Evolutionary conservation across 1,140 invertebrate species (phyloP).

Genomic region (Lordiphosa stackelbergi): DNA sequence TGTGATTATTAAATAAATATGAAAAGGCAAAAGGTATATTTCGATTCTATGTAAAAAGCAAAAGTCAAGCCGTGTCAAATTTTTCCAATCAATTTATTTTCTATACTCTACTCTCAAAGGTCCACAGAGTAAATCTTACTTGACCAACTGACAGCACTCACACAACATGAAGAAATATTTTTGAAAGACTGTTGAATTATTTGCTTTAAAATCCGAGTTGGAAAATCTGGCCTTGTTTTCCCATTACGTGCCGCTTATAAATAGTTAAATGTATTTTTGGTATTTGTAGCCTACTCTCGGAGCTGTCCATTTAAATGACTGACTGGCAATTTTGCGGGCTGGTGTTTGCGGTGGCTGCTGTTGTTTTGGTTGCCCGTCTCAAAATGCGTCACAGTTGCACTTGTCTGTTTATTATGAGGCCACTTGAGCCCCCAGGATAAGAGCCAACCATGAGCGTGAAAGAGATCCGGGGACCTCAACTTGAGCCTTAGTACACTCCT

Average conservation of each 20-base stretch:
- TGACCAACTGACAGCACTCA: too few relatives aligned
- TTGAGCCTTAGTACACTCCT: conserved; percentile 36
- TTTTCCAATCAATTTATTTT: too few relatives aligned
- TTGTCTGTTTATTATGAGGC: conserved; percentile 67
- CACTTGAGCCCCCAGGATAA: conserved; percentile 49
- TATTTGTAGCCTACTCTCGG: not conserved
- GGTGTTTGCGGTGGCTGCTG: conserved; percentile 8
- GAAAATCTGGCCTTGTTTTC: conserved; percentile 1
- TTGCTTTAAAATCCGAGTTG: too few relatives aligned
- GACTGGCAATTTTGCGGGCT: conserved; percentile 15
- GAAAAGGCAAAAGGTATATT: too few relatives aligned
- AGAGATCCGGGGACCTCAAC: conserved; percentile 34
- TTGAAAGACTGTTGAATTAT: too few relatives aligned
- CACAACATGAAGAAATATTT: too few relatives aligned
- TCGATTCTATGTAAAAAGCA: too few relatives aligned
- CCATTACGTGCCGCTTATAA: conserved; percentile 15
- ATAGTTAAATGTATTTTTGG: conserved; percentile 25
- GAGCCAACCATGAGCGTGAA: conserved; percentile 26
- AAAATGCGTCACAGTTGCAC: conserved; percentile 50
- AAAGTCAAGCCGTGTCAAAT: too few relatives aligned
- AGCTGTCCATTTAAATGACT: conserved; percentile 5
- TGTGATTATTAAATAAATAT: too few relatives aligned
- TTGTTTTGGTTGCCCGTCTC: conserved; percentile 13
- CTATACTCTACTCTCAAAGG: too few relatives aligned
- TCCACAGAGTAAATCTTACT: too few relatives aligned